Evolutionary conservation across 2,888 invertebrate genomes (phyloP), one percentile per base, ranked within the genome.

Genomic region (Teleogryllus oceanicus): DNA sequence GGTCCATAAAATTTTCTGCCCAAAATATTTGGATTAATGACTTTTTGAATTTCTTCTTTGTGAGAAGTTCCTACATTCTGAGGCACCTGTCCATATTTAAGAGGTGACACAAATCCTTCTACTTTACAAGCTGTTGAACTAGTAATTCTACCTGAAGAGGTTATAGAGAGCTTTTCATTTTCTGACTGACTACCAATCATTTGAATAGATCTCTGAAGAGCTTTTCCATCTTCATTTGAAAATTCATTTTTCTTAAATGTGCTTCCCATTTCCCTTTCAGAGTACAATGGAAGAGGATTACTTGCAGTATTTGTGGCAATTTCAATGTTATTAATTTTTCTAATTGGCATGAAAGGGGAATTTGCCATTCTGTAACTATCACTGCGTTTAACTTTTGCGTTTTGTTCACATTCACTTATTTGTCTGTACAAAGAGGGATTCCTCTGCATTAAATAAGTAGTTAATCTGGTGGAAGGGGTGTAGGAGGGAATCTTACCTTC

Each of bases 351-450:
- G 82, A 92, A 89, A 49, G 92, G 91, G 83, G 91, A 92, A 87
- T 95, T 95, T 20, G 95, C 95, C 87, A 94, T 90, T 83, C 94
- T 92, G 86, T 95, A 95, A 87, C 95, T 95, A 86, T 95, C 94
- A 86, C 94, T 94, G 81, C 95, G 92, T 87, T 94, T 94, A 77
- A 95, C 89, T 88, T 91, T 91, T 20, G 82, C 76, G 21, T 78
- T 79, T 49, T 78, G 37, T 13, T 50, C 80, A 49, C 21, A 62
- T 51, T 82, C 83, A 74, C 50, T 80, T 74, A 83, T 81, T 24
- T 81, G 81, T 77, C 76, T 78, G 80, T 80, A 82, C 16, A 82
- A 78, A 11, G 80, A 76, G 16, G 81, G 80, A 51, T 82, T 81
- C 24, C 80, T 80, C n/a, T 79, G 79, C 80, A 80, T 81, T 77